A percentile compares a stretch with the other conserved stretches of the same genome.
Evolutionary conservation across 2,797 vertebrate genomes (phyloP).

Genomic region (Oreonectes daqikongensis): DNA sequence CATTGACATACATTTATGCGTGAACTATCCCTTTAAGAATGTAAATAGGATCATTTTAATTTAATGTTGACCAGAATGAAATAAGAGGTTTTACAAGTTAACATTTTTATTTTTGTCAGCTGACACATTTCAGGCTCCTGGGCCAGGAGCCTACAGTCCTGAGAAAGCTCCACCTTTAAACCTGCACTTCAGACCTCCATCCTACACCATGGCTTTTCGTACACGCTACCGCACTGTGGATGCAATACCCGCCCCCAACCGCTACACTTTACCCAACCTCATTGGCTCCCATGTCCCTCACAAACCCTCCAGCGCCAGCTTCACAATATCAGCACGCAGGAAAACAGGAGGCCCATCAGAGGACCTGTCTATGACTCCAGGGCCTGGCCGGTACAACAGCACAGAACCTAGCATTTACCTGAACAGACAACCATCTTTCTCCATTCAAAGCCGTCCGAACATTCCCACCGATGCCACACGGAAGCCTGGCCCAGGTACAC

Average conservation of each 20-base stretch:
- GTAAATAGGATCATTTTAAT: too few relatives aligned
- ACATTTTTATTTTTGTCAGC: slow-evolving; percentile 49
- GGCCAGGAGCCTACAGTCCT: slow-evolving; percentile 86
- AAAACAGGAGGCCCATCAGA: slow-evolving; percentile 68
- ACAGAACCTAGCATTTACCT: slow-evolving; percentile 79
- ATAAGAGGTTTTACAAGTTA: background rate
- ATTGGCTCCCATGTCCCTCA: slow-evolving; percentile 77
- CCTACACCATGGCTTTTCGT: slow-evolving; percentile 82
- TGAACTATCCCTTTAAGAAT: too few relatives aligned
- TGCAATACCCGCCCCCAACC: slow-evolving; percentile 82
- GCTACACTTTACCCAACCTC: slow-evolving; percentile 82
- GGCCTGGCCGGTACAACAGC: slow-evolving; percentile 81
- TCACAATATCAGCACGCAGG: slow-evolving; percentile 72
- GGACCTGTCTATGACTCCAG: slow-evolving; percentile 81
- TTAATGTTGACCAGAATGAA: too few relatives aligned
- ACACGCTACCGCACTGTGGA: slow-evolving; percentile 77
- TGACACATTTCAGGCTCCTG: slow-evolving; percentile 75
- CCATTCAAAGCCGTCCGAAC: slow-evolving; percentile 80
- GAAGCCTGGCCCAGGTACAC: slow-evolving; percentile 80
- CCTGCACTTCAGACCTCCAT: slow-evolving; percentile 75
- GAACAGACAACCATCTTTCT: slow-evolving; percentile 82
- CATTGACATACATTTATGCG: too few relatives aligned
- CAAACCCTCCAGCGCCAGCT: slow-evolving; percentile 83
- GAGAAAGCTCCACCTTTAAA: slow-evolving; percentile 79
- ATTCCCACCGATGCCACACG: slow-evolving; percentile 56